phyloP scores from a whole-genome alignment of 2,888 invertebrate species.

The Perizoma flavofasciatum region DNA sequence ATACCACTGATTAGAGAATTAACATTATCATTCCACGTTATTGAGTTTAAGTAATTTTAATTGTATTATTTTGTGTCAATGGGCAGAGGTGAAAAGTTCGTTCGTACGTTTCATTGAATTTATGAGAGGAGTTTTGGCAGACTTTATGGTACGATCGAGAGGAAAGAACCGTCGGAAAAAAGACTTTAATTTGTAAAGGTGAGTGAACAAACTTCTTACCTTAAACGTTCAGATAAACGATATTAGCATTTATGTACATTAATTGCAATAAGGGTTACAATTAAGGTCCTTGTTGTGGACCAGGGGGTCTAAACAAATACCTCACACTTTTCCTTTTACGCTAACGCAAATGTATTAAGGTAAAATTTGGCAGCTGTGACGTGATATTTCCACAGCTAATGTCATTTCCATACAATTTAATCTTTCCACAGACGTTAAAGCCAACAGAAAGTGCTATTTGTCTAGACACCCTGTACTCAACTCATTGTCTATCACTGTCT shows the following conservation, averaged over 20 bases:
- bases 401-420: too few relatives aligned
- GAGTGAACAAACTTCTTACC: not conserved
- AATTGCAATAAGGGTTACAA: not conserved
- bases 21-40: conserved; percentile 6
- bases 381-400: too few relatives aligned
- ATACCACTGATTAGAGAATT: conserved; percentile 16
- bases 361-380: too few relatives aligned
- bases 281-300: conserved; percentile 19
- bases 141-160: too few relatives aligned
- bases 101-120: not conserved
- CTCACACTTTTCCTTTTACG: too few relatives aligned
- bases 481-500: conserved; percentile 6
- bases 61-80: not conserved
- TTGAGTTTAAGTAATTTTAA: conserved; percentile 1
- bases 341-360: too few relatives aligned
- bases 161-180: too few relatives aligned
- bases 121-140: not conserved
- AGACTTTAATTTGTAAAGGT: not conserved
- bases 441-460: too few relatives aligned
- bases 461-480: too few relatives aligned
- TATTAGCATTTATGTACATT: not conserved
- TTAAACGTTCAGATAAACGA: not conserved
- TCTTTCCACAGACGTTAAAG: too few relatives aligned
- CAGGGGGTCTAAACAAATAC: too few relatives aligned
- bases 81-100: not conserved